Evolutionary conservation across 2,113 vertebrate species (phyloP), one percentile per base, ranked within the genome.

Genomic region (Gulo gulo): DNA sequence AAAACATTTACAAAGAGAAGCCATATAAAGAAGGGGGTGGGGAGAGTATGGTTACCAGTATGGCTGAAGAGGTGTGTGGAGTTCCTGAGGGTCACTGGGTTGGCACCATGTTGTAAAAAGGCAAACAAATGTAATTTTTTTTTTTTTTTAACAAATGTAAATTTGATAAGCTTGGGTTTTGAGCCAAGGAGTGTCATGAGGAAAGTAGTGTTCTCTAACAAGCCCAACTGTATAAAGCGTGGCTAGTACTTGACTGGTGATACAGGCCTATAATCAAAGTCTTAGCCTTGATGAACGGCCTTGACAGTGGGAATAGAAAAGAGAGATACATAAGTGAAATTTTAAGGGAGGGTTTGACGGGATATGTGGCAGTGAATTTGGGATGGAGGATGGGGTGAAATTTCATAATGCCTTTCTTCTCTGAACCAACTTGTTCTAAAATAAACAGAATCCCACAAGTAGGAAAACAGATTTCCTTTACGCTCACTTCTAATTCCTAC

Each of bases 391-490:
- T 24, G 88, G 78, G 8, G 34, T 91, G 29, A 85, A 57, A 84
- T 88, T 95, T 90, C 39, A 26, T 86, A 69, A 83, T 83, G 89
- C 26, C 45, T 96, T 93, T 95, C 61, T 95, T 87, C 52, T 87
- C 88, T 67, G n/a, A 45, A 52, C 61, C n/a, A 92, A 59, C 61
- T 82, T 80, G 39, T 55, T 50, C 55, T 95, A 34, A 93, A 94
- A 91, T 42, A 94, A 92, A 85, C n/a, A 73, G n/a, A 90, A 69
- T 63, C 6, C 34, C 20, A n/a, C 55, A 94, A 95, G 63, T 92
- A 88, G 88, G 95, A 90, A 97, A 97, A 79, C 94, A 94, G 96
- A 97, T 95, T 98, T 98, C 94, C 95, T 96, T 86, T 83, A 42
- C 59, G 61, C 85, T 97, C 96, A 94, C 96, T 85, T 97, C 84